Evolutionary conservation across 2,797 vertebrate species (phyloP), one percentile per base, ranked within the genome.

Genomic region (Acomys russatus): DNA sequence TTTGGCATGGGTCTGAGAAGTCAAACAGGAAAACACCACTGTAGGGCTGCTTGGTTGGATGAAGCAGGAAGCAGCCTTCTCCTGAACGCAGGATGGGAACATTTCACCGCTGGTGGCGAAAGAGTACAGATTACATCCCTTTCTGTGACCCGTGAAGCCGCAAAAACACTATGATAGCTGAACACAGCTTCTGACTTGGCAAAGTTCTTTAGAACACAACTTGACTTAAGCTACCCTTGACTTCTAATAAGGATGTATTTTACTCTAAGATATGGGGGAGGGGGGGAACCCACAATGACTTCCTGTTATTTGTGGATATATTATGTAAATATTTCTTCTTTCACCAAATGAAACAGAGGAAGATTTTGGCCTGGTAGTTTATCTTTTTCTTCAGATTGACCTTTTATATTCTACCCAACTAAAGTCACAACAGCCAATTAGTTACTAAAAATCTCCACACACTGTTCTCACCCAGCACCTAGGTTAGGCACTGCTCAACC

Each of bases 41-140:
- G 99, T 99, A 99, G 99, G 99, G 99, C 99, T 98, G 97, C 98
- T 98, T 98, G 98, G 98, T 98, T 98, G 96, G 97, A 98, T 98
- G 98, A 98, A 97, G 98, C 98, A 98, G 98, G 98, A 97, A 98
- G 98, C 98, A 97, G 97, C 97, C 98, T 98, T 97, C 92, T 97
- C 93, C 88, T 97, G 97, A 92, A 95, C 86, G 96, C 97, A 97
- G 91, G 94, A 98, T 96, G 83, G 97, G 98, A 98, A 97, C 85
- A 91, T 97, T 96, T 98, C 98, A 98, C 98, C 98, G 98, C 98
- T 96, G 96, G 92, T 96, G 97, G 97, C 98, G 98, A 98, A 98
- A 98, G 96, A 97, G 95, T 96, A 97, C 96, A 96, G 97, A 98
- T 99, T 99, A 98, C 98, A 99, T 51, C 44, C 10, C 61, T 33